phyloP scores from a whole-genome alignment of 2,797 vertebrate genomes.

The Spinibarbus caldwelli region DNA sequence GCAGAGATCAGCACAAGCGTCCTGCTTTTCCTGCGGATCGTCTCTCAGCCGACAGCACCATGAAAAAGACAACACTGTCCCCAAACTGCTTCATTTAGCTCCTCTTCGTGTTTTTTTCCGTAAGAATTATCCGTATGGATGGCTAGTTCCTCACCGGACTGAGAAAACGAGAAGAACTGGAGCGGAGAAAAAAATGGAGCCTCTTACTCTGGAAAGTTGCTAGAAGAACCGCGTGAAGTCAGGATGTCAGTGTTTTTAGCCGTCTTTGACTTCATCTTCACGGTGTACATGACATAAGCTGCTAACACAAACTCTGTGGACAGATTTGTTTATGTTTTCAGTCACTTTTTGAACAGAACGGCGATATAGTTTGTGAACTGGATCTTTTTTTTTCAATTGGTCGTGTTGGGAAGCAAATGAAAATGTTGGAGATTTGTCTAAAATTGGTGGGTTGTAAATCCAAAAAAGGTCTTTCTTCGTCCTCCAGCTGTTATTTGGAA shows the following conservation, averaged over 20 bases:
- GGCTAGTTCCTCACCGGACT: slow-evolving; percentile 33
- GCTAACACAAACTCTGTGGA: neutral
- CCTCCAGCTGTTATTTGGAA: slow-evolving; percentile 98
- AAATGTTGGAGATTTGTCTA: slow-evolving; percentile 99
- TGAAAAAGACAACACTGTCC: slow-evolving; percentile 66
- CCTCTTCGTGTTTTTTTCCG: neutral
- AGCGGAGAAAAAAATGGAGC: slow-evolving; percentile 75
- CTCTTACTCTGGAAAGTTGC: slow-evolving; percentile 70
- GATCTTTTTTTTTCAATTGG: slow-evolving; percentile 48
- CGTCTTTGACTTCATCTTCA: neutral
- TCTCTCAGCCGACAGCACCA: slow-evolving; percentile 69
- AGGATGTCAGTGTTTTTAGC: slow-evolving; percentile 24
- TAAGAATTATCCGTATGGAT: slow-evolving; percentile 42
- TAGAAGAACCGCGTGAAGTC: slow-evolving; percentile 61
- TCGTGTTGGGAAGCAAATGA: slow-evolving; percentile 85
- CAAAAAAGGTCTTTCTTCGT: slow-evolving; percentile 96
- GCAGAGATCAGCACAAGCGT: slow-evolving; percentile 80
- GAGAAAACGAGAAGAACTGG: slow-evolving; percentile 60
- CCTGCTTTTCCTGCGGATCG: slow-evolving; percentile 70
- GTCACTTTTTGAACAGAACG: neutral
- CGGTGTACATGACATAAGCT: neutral
- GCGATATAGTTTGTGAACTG: slow-evolving; percentile 49
- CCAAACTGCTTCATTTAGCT: slow-evolving; percentile 12
- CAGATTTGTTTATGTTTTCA: neutral
- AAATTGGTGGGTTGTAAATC: slow-evolving; percentile 99